Percentiles rank a stretch among this genome's conserved stretches.
Evolutionary conservation across 2,888 invertebrate species (phyloP).

Genomic region (Dryadula phaetusa): DNA sequence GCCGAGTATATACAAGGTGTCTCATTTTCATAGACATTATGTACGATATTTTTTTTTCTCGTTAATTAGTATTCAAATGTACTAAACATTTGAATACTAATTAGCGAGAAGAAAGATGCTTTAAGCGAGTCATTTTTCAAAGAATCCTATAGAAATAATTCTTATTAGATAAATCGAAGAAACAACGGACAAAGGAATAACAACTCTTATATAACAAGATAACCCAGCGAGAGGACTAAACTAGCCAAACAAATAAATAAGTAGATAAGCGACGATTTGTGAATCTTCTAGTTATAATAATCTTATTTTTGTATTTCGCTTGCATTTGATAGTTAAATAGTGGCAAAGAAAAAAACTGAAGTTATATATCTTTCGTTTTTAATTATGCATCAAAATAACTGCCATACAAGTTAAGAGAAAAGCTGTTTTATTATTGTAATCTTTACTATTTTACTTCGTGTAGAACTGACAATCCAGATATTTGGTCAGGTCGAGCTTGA

Average conservation of each 20-base stretch:
- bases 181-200: constrained; percentile 10
- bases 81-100: background rate
- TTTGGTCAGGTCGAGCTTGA: too few species aligned
- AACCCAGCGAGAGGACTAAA: background rate
- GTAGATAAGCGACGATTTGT: constrained; percentile 11
- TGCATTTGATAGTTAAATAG: background rate
- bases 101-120: background rate
- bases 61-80: background rate
- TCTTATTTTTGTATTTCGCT: background rate
- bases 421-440: too few species aligned
- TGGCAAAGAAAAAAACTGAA: too few species aligned
- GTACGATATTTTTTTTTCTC: background rate
- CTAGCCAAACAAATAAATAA: constrained; percentile 17
- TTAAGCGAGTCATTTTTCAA: background rate
- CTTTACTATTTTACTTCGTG: too few species aligned
- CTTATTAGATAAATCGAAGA: background rate
- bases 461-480: too few species aligned
- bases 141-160: background rate
- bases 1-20: background rate
- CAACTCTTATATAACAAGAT: constrained; percentile 18
- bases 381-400: too few species aligned
- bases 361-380: too few species aligned
- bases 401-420: too few species aligned
- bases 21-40: background rate
- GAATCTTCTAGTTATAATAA: background rate